These are phyloP conservation scores for Rhogogaster chlorosoma DNA, from an alignment of 2,888 invertebrate genomes.

Conservation along the genomic window DNA sequence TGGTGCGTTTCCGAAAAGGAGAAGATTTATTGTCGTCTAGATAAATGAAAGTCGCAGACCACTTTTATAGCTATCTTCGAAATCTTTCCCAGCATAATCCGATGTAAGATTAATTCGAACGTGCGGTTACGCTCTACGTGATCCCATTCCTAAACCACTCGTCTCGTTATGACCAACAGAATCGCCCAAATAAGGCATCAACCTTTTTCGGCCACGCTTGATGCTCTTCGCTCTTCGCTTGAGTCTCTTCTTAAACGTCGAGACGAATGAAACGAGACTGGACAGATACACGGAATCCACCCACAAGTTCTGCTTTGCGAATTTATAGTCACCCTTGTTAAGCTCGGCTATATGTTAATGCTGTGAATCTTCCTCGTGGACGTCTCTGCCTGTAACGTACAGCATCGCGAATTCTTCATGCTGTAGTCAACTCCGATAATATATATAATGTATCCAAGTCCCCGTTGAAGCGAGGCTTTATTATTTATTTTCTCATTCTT, in stretches of 20 bases:
- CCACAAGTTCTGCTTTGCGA: conserved; percentile 26
- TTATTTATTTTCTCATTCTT: neutral
- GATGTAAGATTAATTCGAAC: conserved; percentile 49
- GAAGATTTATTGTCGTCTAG: conserved; percentile 38
- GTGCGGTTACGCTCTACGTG: conserved; percentile 44
- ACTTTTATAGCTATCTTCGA: conserved; percentile 48
- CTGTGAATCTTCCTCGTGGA: conserved; percentile 65
- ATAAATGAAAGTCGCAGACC: conserved; percentile 40
- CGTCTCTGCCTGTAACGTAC: conserved; percentile 14
- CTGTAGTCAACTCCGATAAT: conserved; percentile 1
- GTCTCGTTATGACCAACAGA: conserved; percentile 46
- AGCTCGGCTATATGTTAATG: conserved; percentile 71
- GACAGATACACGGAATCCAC: conserved; percentile 31
- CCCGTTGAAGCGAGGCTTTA: neutral
- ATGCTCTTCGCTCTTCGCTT: neutral
- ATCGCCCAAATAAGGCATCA: conserved; percentile 43
- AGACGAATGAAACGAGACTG: conserved; percentile 27
- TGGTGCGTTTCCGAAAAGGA: conserved; percentile 35
- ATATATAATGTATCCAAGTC: conserved; percentile 1
- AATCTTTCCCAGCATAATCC: conserved; percentile 29
- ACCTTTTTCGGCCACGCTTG: conserved; percentile 34
- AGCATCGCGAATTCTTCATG: conserved; percentile 21
- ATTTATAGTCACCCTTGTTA: conserved; percentile 65
- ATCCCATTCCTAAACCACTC: conserved; percentile 40
- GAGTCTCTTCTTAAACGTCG: conserved; percentile 1